Evolutionary conservation across 2,888 invertebrate genomes (phyloP).

Genomic region (Eupithecia exiguata): DNA sequence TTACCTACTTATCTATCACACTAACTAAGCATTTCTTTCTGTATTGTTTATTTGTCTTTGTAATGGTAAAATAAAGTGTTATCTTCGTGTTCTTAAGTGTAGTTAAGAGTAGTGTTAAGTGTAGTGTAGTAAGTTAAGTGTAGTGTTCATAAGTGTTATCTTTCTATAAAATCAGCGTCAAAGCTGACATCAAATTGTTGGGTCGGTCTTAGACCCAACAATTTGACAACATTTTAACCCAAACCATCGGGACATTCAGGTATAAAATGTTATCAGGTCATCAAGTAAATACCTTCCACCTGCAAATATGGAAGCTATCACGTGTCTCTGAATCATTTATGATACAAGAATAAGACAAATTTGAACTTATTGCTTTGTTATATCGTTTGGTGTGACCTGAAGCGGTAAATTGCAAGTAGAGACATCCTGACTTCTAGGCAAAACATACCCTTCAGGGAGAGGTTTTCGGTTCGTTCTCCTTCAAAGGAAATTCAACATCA

Average conservation of each 20-base stretch:
- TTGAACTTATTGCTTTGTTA: conserved; percentile 48
- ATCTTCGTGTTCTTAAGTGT: no score
- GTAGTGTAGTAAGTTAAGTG: no score
- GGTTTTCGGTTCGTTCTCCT: conserved; percentile 20
- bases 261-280: no score
- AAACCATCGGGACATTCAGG: no score
- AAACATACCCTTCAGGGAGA: conserved; percentile 20
- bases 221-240: no score
- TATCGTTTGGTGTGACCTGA: conserved; percentile 69
- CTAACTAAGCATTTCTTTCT: no score
- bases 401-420: conserved; percentile 64
- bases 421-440: conserved; percentile 37
- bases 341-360: conserved; percentile 35
- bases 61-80: neutral
- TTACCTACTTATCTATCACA: no score
- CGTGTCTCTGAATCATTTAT: neutral
- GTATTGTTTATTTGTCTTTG: neutral
- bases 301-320: neutral
- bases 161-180: no score
- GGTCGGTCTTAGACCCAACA: no score
- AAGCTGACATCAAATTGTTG: no score
- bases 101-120: no score
- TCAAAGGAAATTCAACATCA: conserved; percentile 36
- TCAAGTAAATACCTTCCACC: neutral
- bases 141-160: no score